phyloP scores from a whole-genome alignment of 2,888 invertebrate genomes.

The Coremacera marginata region DNA sequence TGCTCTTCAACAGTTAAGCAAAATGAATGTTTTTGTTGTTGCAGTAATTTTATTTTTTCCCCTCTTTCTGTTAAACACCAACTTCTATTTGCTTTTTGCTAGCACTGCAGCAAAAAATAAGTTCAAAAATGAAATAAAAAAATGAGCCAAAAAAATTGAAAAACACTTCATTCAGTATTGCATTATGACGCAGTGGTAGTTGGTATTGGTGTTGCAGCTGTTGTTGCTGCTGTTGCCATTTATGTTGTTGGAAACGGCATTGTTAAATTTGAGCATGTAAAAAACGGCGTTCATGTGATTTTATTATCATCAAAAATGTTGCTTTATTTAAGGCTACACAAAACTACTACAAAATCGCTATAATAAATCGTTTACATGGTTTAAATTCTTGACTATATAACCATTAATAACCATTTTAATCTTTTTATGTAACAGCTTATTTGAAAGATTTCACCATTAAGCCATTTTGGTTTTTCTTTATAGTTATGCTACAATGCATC shows the following conservation, averaged over 20 bases:
- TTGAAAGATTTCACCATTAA: too few species aligned
- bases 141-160: background rate
- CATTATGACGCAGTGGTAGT: background rate
- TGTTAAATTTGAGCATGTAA: background rate
- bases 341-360: too few species aligned
- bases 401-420: too few species aligned
- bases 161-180: background rate
- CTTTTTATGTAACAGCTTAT: too few species aligned
- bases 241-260: background rate
- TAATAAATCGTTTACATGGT: too few species aligned
- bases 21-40: constrained; percentile 8
- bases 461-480: too few species aligned
- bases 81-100: background rate
- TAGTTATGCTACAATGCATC: too few species aligned
- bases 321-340: background rate
- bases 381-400: too few species aligned
- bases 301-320: background rate
- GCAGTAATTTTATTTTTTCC: background rate
- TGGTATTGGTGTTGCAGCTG: background rate
- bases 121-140: background rate
- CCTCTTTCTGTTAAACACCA: background rate
- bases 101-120: constrained; percentile 23
- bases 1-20: constrained; percentile 8
- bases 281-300: background rate
- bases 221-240: background rate